phyloP scores from a whole-genome alignment of 2,113 vertebrate genomes.

The Puffinus mauretanicus region DNA sequence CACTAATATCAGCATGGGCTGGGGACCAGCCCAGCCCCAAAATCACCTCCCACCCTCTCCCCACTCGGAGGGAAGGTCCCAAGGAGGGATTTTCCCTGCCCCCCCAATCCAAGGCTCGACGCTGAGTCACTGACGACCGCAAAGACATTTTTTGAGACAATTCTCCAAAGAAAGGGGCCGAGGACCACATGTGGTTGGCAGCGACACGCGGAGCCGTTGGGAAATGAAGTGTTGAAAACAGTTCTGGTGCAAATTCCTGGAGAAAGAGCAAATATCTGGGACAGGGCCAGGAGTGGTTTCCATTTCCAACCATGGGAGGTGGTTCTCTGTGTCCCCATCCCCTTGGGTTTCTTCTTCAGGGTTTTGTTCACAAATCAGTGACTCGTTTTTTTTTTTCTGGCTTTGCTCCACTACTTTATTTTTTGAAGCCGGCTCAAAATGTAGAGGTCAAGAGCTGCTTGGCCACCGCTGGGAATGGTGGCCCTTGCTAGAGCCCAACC shows the following conservation, averaged over 20 bases:
- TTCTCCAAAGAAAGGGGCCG: not conserved
- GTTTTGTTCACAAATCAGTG: not conserved
- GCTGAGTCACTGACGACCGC: fast-evolving
- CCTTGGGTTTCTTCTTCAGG: not conserved
- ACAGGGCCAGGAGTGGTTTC: not conserved
- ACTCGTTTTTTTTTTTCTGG: not conserved
- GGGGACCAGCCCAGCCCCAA: not conserved
- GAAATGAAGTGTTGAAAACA: not conserved
- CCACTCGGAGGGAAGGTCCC: not conserved
- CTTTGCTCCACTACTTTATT: not conserved
- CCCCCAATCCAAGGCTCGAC: not conserved
- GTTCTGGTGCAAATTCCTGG: not conserved
- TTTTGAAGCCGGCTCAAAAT: not conserved
- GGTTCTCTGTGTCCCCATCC: not conserved
- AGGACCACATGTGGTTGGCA: not conserved
- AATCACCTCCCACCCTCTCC: not conserved
- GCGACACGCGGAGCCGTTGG: fast-evolving
- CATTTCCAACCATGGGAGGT: not conserved
- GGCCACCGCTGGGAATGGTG: fast-evolving
- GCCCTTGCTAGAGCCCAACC: not conserved
- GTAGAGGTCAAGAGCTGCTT: not conserved
- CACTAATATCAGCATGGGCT: fast-evolving
- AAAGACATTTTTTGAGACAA: not conserved
- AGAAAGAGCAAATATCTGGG: not conserved
- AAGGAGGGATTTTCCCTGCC: not conserved